Evolutionary conservation across 2,797 vertebrate species (phyloP).

Genomic region (Taenioides sp.): DNA sequence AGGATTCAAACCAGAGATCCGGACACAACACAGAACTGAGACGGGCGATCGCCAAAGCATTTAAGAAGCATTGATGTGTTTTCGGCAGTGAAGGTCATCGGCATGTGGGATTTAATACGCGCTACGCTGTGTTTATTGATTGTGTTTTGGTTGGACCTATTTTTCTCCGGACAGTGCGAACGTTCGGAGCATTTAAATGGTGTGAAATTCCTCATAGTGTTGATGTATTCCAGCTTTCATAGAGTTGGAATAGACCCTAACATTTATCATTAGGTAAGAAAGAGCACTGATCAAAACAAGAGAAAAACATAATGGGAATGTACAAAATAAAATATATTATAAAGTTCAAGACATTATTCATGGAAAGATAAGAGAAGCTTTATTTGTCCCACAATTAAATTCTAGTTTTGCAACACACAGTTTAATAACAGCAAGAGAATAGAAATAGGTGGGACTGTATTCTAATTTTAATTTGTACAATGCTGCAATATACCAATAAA

Average conservation of each 20-base stretch:
- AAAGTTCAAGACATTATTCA: background rate
- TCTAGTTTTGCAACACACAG: no score
- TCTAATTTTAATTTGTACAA: no score
- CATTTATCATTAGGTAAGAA: background rate
- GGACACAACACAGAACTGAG: constrained; percentile 33
- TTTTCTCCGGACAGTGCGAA: constrained; percentile 43
- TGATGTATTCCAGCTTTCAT: background rate
- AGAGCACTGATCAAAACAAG: background rate
- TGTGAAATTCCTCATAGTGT: background rate
- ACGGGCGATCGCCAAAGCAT: constrained; percentile 49
- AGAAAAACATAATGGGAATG: background rate
- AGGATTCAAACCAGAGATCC: constrained; percentile 30
- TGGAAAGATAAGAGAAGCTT: background rate
- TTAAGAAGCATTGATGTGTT: constrained; percentile 54
- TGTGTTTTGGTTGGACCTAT: constrained; percentile 51
- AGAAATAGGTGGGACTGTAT: no score
- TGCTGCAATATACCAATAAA: no score
- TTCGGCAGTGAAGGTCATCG: constrained; percentile 50
- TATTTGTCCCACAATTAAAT: no score
- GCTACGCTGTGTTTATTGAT: constrained; percentile 48
- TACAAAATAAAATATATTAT: background rate
- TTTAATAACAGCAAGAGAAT: no score
- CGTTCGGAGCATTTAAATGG: constrained; percentile 35
- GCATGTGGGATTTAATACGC: constrained; percentile 53
- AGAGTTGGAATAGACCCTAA: background rate